These are phyloP conservation scores for Holothuria scabra DNA, from an alignment of 53 echinoderm and acorn worm genomes.

Conservation along the genomic window DNA sequence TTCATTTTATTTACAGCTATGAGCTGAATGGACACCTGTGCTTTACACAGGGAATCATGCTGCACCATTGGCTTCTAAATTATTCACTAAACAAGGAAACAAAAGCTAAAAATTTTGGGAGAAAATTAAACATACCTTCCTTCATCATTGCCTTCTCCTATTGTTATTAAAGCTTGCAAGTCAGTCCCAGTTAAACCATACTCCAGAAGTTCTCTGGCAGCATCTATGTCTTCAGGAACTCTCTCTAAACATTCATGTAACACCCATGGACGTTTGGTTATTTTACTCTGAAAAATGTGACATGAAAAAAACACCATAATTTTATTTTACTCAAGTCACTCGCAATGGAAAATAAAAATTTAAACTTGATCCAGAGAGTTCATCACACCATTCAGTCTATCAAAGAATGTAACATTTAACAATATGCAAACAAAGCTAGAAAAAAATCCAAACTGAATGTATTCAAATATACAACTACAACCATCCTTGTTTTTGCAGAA, in stretches of 20 bases:
- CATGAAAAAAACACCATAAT: not conserved
- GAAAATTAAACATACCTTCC: slow-evolving; percentile 65
- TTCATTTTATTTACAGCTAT: no score
- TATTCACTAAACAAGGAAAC: not conserved
- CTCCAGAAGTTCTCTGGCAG: slow-evolving; percentile 87
- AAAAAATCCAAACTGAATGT: no score
- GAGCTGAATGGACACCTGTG: no score
- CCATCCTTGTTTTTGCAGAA: no score
- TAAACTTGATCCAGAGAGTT: no score
- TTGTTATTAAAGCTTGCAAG: slow-evolving; percentile 83
- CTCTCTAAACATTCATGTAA: slow-evolving; percentile 94
- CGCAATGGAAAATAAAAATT: no score
- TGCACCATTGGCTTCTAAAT: no score
- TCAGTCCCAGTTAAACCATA: slow-evolving; percentile 95
- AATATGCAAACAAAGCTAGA: no score
- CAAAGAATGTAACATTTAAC: no score
- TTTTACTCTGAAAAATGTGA: slow-evolving; percentile 80
- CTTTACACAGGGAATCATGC: no score
- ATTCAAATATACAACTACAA: no score
- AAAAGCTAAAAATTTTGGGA: not conserved
- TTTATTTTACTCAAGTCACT: not conserved
- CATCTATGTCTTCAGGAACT: slow-evolving; percentile 96
- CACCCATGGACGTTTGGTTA: slow-evolving; percentile 96
- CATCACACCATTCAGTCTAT: no score
- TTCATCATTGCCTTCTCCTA: slow-evolving; percentile 76